Conservation (phyloP, 2,113 vertebrate species). For the Scophthalmus maximus region DNA sequence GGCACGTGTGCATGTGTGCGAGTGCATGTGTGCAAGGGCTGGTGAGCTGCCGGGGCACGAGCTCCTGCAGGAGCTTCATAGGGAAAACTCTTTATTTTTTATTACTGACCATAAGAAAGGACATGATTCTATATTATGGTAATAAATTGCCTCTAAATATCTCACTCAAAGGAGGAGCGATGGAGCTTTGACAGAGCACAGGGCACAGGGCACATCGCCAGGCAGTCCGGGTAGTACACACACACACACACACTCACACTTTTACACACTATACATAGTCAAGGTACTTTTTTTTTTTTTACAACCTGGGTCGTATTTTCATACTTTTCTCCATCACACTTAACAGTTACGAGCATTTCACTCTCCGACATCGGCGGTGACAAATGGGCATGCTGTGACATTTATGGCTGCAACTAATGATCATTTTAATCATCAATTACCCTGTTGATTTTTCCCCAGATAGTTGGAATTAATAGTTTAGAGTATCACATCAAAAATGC, state of each 20-base stretch:
- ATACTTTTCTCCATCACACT: not conserved
- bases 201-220: constrained; percentile 11
- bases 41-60: not conserved
- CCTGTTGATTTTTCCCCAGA: not conserved
- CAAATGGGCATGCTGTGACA: not conserved
- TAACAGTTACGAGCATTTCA: not conserved
- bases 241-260: not conserved
- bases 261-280: not conserved
- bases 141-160: constrained; percentile 65
- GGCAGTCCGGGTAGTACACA: constrained; percentile 21
- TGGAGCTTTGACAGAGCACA: constrained; percentile 18
- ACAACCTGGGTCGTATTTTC: constrained; percentile 1
- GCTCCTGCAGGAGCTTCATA: constrained; percentile 39
- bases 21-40: constrained; percentile 3
- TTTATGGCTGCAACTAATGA: not conserved
- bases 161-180: constrained; percentile 31
- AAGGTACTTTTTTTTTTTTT: not conserved
- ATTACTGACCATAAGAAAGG: constrained; percentile 56
- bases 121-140: constrained; percentile 69
- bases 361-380: not conserved
- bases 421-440: constrained; percentile 1
- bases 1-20: not conserved
- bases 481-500: not conserved
- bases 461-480: not conserved
- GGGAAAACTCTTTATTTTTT: constrained; percentile 58